Conservation (phyloP, 1,140 invertebrate genomes). For the Halictus rubicundus region DNA sequence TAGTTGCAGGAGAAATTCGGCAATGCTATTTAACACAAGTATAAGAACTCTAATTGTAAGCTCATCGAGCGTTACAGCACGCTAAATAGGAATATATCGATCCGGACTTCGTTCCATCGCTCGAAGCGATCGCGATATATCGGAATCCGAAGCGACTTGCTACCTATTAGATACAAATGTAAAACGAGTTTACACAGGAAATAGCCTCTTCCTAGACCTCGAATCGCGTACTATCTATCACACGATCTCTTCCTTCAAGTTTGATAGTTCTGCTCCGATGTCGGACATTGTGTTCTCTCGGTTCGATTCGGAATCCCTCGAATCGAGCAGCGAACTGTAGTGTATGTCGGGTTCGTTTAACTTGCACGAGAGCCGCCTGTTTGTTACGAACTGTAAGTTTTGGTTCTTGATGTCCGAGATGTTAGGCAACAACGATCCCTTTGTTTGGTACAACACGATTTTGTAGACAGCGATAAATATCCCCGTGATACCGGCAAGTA, state of each 20-base stretch:
- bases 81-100: not conserved
- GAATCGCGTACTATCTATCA: conserved; percentile 38
- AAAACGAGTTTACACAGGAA: not conserved
- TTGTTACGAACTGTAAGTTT: conserved; percentile 67
- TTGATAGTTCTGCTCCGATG: conserved; percentile 44
- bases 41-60: too few relatives aligned
- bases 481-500: conserved; percentile 81
- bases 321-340: conserved; percentile 74
- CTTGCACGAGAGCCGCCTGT: conserved; percentile 64
- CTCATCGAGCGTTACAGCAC: too few relatives aligned
- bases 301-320: conserved; percentile 58
- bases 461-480: conserved; percentile 78
- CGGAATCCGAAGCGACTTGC: not conserved
- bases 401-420: conserved; percentile 70
- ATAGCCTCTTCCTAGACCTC: conserved; percentile 25
- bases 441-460: conserved; percentile 72
- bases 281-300: conserved; percentile 28
- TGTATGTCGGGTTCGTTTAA: conserved; percentile 77
- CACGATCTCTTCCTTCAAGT: conserved; percentile 71
- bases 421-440: conserved; percentile 50
- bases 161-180: not conserved
- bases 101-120: not conserved
- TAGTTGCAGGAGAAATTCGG: too few relatives aligned
- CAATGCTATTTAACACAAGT: too few relatives aligned
- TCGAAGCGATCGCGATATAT: not conserved